These are phyloP conservation scores for Lagopus muta DNA, from an alignment of 2,113 vertebrate species.

Conservation along the genomic window DNA sequence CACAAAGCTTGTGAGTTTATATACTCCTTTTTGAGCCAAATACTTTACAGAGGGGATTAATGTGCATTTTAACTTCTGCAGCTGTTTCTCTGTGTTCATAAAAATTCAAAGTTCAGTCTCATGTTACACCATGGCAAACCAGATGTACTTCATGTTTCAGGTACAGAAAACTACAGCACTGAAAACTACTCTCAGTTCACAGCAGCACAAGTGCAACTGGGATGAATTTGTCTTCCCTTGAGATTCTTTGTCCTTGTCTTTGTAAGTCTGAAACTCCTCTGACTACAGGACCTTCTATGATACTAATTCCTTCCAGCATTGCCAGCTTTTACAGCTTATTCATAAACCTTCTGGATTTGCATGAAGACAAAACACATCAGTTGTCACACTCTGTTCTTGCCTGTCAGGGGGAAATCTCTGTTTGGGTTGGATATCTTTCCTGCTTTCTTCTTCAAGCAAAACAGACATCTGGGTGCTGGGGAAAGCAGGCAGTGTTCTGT, in stretches of 20 bases:
- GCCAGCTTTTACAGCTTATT: neutral
- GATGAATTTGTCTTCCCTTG: neutral
- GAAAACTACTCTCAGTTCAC: neutral
- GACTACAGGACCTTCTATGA: neutral
- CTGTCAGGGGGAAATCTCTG: neutral
- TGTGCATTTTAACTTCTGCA: conserved; percentile 47
- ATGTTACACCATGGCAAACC: neutral
- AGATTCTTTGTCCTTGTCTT: conserved; percentile 1
- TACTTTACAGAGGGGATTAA: conserved; percentile 14
- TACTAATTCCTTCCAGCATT: neutral
- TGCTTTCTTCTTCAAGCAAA: neutral
- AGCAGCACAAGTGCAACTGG: neutral
- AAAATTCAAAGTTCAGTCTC: conserved; percentile 23
- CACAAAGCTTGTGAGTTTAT: conserved; percentile 32
- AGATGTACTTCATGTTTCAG: conserved; percentile 4
- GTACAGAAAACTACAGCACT: neutral
- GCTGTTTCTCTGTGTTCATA: conserved; percentile 53
- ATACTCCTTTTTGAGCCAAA: conserved; percentile 32
- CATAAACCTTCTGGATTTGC: neutral
- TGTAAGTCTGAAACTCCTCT: neutral
- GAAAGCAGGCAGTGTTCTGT: neutral
- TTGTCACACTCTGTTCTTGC: neutral
- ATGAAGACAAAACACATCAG: neutral
- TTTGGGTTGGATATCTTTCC: neutral
- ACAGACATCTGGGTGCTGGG: neutral